phyloP scores from a whole-genome alignment of 1,140 invertebrate species.

The Bombus difficillimus region DNA sequence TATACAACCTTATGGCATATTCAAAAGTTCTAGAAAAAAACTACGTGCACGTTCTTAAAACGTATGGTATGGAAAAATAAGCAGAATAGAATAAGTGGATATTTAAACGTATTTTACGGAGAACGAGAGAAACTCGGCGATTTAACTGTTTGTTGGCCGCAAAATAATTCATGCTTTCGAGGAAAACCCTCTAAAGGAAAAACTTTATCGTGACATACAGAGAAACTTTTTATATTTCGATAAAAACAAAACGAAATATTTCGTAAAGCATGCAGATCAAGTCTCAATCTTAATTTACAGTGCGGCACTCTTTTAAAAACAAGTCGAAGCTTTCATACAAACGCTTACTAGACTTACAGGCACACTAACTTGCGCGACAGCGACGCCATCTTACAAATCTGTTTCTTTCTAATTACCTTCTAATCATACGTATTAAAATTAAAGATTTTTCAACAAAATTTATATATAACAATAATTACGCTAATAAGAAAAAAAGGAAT shows the following conservation, averaged over 20 bases:
- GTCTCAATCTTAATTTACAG: conserved; percentile 55
- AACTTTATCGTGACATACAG: conserved; percentile 46
- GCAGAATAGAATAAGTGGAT: not conserved
- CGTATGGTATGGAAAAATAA: not conserved
- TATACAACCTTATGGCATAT: not conserved
- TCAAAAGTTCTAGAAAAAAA: not conserved
- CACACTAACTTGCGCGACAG: conserved; percentile 42
- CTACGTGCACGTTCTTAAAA: not conserved
- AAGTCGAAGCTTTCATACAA: conserved; percentile 67
- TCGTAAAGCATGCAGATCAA: conserved; percentile 64
- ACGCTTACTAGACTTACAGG: conserved; percentile 68
- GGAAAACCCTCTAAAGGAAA: conserved; percentile 44
- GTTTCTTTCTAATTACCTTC: too few species aligned
- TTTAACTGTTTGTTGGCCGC: conserved; percentile 34
- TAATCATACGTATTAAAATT: not conserved
- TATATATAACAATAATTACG: accelerated
- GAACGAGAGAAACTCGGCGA: conserved; percentile 35
- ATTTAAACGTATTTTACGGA: not conserved
- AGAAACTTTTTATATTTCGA: conserved; percentile 49
- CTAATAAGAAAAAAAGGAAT: not conserved
- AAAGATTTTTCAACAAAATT: not conserved
- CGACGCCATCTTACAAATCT: not conserved
- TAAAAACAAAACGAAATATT: conserved; percentile 58
- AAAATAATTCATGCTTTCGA: conserved; percentile 54
- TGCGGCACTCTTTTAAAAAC: conserved; percentile 62